Evolutionary conservation across 2,888 invertebrate species (phyloP), one percentile per base, ranked within the genome.

Genomic region (Eupithecia abbreviata): DNA sequence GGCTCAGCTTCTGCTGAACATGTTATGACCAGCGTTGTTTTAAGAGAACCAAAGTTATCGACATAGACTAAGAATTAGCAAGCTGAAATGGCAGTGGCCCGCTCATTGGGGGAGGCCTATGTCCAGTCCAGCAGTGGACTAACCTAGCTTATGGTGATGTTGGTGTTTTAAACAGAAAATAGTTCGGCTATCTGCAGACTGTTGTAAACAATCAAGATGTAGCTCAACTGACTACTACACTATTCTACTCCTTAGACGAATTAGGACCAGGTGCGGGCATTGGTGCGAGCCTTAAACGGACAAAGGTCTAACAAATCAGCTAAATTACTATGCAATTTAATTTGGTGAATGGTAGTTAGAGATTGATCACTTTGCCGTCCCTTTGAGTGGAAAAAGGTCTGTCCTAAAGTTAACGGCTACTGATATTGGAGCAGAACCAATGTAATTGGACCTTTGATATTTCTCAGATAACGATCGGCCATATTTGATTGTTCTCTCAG

Each of bases 231-330:
- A 58, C 65, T 65, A 65, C 4, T 41, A 42, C 2, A 65, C 4
- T 41, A 42, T 2, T 13, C 13, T 42, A 15, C 4, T 68, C 18
- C 18, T 45, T n/a, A 68, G 67, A 62, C 10, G 4, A 68, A 47
- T 47, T 9, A 79, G 81, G 70, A 82, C 71, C 89, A 89, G 87
- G 81, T 89, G 89, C 80, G 70, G 68, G 70, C 74, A 80, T 5
- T 77, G 78, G 79, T 74, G 84, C 86, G 83, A 83, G 83, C 83
- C 78, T 84, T 83, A 85, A 82, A 79, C 79, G 84, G 82, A 86
- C 88, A 88, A 89, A 89, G 87, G 82, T 75, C 74, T 75, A 79
- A 77, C 83, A 81, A 83, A 82, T 81, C 77, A 77, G 78, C 70
- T 72, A 80, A 83, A 84, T 85, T 86, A 82, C 81, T 80, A 84